Conservation (phyloP, 2,888 invertebrate species). For the Boloria selene region DNA sequence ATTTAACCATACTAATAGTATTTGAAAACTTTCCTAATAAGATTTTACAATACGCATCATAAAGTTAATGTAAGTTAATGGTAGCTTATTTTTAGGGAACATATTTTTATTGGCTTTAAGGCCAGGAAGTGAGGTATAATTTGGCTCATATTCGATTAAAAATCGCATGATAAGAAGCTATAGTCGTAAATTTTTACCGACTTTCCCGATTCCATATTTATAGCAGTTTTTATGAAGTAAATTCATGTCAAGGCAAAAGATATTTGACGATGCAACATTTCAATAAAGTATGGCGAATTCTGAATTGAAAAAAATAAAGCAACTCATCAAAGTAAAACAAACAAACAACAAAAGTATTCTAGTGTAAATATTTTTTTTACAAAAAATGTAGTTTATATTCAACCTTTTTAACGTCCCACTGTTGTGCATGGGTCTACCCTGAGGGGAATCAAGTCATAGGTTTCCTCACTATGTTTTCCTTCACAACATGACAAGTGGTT, state of each 20-base stretch:
- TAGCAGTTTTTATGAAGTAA: constrained; percentile 18
- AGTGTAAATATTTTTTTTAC: too few relatives aligned
- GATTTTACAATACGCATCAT: too few relatives aligned
- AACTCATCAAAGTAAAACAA: background rate
- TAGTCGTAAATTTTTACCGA: constrained; percentile 37
- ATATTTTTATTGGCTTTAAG: constrained; percentile 4
- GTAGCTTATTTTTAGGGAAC: background rate
- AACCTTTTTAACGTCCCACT: too few relatives aligned
- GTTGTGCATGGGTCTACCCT: too few relatives aligned
- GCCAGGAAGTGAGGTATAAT: constrained; percentile 14
- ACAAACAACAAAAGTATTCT: too few relatives aligned
- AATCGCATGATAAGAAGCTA: constrained; percentile 34
- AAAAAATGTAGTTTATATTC: too few relatives aligned
- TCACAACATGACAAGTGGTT: too few relatives aligned
- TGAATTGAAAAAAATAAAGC: constrained; percentile 1
- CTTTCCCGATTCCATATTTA: constrained; percentile 34
- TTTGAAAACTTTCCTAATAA: too few relatives aligned
- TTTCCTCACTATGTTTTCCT: too few relatives aligned
- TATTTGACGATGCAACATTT: constrained; percentile 10
- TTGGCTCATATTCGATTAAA: constrained; percentile 25
- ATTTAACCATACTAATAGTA: too few relatives aligned
- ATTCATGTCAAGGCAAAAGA: constrained; percentile 18
- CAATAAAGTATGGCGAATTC: constrained; percentile 10
- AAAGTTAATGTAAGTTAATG: background rate
- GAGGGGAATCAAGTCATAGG: too few relatives aligned